A percentile compares a stretch with the other conserved stretches of the same genome.
Evolutionary conservation across 1,140 invertebrate genomes (phyloP).

Genomic region (Homalodisca vitripennis): DNA sequence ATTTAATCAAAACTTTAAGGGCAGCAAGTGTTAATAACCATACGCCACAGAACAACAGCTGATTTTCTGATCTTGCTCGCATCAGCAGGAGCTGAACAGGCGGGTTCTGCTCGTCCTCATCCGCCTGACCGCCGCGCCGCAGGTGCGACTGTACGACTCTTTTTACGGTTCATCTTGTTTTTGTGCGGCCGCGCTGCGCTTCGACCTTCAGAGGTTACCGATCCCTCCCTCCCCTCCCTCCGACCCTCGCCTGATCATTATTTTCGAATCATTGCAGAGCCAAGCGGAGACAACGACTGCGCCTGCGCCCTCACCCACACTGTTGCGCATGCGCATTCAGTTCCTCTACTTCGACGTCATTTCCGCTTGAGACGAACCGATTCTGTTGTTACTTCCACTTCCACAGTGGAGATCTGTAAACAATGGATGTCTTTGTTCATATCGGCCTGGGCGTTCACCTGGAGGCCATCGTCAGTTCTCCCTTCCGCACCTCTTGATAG

Average conservation of each 20-base stretch:
- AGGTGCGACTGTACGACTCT: background rate
- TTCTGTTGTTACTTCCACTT: background rate
- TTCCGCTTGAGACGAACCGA: background rate
- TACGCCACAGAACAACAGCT: too few species aligned
- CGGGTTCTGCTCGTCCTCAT: too few species aligned
- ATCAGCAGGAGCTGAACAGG: too few species aligned
- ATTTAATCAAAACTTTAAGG: too few species aligned
- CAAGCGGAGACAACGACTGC: background rate
- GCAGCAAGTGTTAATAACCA: too few species aligned
- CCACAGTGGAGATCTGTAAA: conserved; percentile 8
- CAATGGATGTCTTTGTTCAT: background rate
- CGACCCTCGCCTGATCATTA: background rate
- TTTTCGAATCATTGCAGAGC: conserved; percentile 8
- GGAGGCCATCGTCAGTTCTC: too few species aligned
- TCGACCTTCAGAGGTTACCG: conserved; percentile 23
- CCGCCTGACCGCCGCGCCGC: too few species aligned
- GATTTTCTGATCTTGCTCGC: too few species aligned
- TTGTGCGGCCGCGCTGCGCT: conserved; percentile 7
- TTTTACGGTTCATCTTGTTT: conserved; percentile 27
- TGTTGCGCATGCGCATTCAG: background rate
- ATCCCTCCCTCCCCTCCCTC: background rate
- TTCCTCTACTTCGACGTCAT: background rate
- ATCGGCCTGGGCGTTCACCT: background rate
- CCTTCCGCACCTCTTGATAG: too few species aligned
- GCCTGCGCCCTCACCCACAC: background rate